Base-by-base conservation (phyloP, 2,113 vertebrate genomes). In the Rhynchomys soricoides region DNA sequence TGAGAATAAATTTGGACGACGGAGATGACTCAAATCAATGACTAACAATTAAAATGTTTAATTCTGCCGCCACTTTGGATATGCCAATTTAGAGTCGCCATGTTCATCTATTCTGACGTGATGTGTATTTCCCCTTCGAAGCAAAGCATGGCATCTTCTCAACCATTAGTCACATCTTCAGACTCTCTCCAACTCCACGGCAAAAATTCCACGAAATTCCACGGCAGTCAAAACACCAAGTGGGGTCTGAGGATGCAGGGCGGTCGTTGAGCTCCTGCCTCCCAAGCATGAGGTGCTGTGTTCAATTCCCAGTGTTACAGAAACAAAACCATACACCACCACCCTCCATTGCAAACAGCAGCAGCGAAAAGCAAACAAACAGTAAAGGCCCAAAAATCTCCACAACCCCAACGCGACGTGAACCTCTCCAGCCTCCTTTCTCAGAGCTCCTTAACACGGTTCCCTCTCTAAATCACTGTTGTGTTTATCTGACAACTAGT, bases 401-500 rank as follows among this genome's bases (percentile, higher is more conserved):
- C 1, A 31, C 11, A 37, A 21, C 29, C 83, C 62, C 10, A 34
- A 59, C 16, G 55, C 10, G 66, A 2, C 0, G 21, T 92, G 73
- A 74, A 83, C 93, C 78, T 55, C 73, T 59, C 79, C 88, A 90
- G 40, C 4, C 26, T 29, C 4, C 90, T 93, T 91, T 77, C 64
- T 78, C 75, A 52, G 88, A 95, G 96, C 15, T 1, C 0, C 31
- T 40, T 43, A 89, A 95, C 71, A 43, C 22, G 24, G 16, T 71
- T 95, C 88, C 86, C 86, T 97, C 52, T 5, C 87, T 91, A 68
- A 94, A 98, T 96, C 92, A 90, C 43, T 89, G 83, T 95, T 37
- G 19, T 16, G 91, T 89, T 98, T 94, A 96, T 81, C 37, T 26
- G 95, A 81, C 55, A 59, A 70, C 85, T 85, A 74, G 77, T 55